phyloP scores from a whole-genome alignment of 2,888 invertebrate species.

The Malthinus seriepunctatus region DNA sequence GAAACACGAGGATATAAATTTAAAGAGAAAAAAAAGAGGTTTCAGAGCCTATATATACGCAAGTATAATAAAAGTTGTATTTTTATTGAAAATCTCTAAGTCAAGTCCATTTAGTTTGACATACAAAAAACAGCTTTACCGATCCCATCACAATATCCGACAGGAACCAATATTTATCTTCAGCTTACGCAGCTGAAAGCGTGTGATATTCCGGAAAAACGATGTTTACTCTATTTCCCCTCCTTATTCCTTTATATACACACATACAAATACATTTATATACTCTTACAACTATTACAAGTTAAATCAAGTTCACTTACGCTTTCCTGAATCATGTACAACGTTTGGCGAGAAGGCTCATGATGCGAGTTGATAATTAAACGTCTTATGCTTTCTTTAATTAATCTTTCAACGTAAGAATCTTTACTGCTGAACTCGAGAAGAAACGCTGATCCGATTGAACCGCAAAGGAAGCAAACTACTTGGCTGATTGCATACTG shows the following conservation, averaged over 20 bases:
- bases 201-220: slow-evolving; percentile 41
- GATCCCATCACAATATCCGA: slow-evolving; percentile 43
- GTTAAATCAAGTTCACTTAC: slow-evolving; percentile 58
- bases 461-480: slow-evolving; percentile 69
- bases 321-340: slow-evolving; percentile 83
- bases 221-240: slow-evolving; percentile 38
- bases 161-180: slow-evolving; percentile 48
- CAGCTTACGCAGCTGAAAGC: slow-evolving; percentile 43
- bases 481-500: slow-evolving; percentile 78
- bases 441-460: slow-evolving; percentile 75
- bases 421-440: slow-evolving; percentile 80
- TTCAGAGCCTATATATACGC: not conserved
- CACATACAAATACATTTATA: not conserved
- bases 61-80: slow-evolving; percentile 34
- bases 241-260: no score
- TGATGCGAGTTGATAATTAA: slow-evolving; percentile 80
- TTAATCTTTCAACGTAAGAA: slow-evolving; percentile 78
- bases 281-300: no score
- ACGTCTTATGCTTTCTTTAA: slow-evolving; percentile 69
- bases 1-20: no score
- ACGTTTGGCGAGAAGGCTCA: slow-evolving; percentile 66
- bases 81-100: slow-evolving; percentile 36
- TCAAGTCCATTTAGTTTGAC: slow-evolving; percentile 34
- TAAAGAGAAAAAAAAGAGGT: no score
- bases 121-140: slow-evolving; percentile 38